These are phyloP conservation scores for Polyergus mexicanus DNA, from an alignment of 1,140 invertebrate species.

Conservation along the genomic window DNA sequence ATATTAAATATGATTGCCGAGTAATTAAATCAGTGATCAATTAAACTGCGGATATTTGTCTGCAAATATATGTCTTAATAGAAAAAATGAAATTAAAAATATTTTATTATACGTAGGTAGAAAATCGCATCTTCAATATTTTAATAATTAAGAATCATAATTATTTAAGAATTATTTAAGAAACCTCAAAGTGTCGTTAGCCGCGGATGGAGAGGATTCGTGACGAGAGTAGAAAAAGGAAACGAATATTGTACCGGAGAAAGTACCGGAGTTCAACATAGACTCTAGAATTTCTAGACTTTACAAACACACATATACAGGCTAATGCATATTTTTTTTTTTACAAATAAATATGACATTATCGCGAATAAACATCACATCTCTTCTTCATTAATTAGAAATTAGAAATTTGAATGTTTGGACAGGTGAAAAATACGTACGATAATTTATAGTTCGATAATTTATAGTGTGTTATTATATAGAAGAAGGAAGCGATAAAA, in stretches of 20 bases:
- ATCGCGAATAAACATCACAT: not conserved
- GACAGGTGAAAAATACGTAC: not conserved
- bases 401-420: constrained; percentile 24
- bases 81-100: not conserved
- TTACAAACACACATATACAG: not conserved
- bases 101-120: not conserved
- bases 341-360: constrained; percentile 4
- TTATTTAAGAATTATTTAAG: constrained; percentile 27
- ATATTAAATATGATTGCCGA: not conserved
- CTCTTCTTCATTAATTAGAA: constrained; percentile 16
- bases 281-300: constrained; percentile 68
- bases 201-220: constrained; percentile 33
- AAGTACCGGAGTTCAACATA: constrained; percentile 66
- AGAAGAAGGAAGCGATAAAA: constrained; percentile 5
- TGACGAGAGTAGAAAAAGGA: constrained; percentile 68
- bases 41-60: not conserved
- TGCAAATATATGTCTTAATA: not conserved
- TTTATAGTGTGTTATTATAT: constrained; percentile 11
- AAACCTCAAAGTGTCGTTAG: not conserved
- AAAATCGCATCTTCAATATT: constrained; percentile 26
- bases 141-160: constrained; percentile 11
- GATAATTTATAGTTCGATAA: not conserved
- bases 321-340: not conserved
- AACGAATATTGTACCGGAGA: constrained; percentile 67
- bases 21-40: not conserved